Base-by-base conservation (phyloP, 2,797 vertebrate species). In the Cyprinodon diabolis region DNA sequence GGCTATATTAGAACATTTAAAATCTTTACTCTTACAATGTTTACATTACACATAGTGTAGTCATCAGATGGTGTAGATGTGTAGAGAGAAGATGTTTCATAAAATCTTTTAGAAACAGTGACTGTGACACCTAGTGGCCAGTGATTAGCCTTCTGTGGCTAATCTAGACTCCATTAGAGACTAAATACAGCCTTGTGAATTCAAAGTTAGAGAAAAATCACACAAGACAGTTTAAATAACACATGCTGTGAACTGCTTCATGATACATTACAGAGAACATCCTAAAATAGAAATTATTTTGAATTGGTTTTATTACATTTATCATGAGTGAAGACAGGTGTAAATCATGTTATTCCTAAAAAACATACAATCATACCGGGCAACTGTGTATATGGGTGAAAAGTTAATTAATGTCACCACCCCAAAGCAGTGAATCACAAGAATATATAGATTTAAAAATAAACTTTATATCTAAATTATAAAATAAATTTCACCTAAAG, bases 91-190 rank as follows among this genome's bases (percentile, higher is more conserved):
- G 68, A 13, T 37, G 1, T 37, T 10, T 30, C 51, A 52, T 74
- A 30, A 25, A 37, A 1, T 75, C 23, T 82, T 81, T 89, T 87
- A 58, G 60, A 83, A 86, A 90, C 82, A 87, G 83, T 89, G 79
- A 91, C 87, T 91, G 91, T 93, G 94, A 93, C 94, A 93, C 90
- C 94, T 94, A 94, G 94, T 94, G 94, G 92, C 85, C 90, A 86
- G 66, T 17, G 40, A 48, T 65, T 63, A 45, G n/a, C 72, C 77
- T 80, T 73, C 71, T 52, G 58, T 19, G 70, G 73, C 15, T 62
- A n/a, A 75, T 13, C 54, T 25, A 81, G 68, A 69, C 77, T 60
- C 63, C 48, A 75, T 2, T 25, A 13, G 58, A 74, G 55, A 80
- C 15, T 45, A 13, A 35, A 52, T 4, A 6, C 58, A 75, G 3